A percentile compares a stretch with the other conserved stretches of the same genome.
phyloP scores from a whole-genome alignment of 2,797 vertebrate genomes.

The Oreortyx pictus region DNA sequence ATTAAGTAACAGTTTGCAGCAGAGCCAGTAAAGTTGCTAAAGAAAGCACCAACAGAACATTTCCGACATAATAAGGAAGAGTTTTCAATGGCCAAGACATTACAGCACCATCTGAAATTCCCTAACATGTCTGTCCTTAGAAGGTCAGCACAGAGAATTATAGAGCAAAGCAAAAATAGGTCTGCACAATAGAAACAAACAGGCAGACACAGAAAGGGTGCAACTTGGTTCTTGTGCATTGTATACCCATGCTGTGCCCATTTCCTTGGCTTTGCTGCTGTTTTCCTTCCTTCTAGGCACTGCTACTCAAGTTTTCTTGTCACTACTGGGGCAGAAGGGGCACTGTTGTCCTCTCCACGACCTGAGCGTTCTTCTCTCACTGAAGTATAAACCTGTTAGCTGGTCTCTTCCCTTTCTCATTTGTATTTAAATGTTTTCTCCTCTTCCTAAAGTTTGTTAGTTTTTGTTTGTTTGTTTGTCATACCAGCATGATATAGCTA shows the following conservation, averaged over 20 bases:
- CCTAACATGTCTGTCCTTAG: constrained; percentile 37
- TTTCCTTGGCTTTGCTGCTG: constrained; percentile 23
- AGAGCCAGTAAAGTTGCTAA: constrained; percentile 40
- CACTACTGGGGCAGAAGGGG: not conserved
- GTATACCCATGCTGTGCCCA: not conserved
- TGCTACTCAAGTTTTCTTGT: not conserved
- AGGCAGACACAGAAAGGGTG: constrained; percentile 1
- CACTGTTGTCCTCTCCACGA: accelerated
- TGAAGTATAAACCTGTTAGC: not conserved
- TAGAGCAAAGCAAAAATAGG: not conserved
- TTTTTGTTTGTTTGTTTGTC: not conserved
- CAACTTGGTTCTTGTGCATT: constrained; percentile 10
- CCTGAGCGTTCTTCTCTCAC: not conserved
- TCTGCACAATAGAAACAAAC: constrained; percentile 37
- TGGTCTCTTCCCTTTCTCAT: not conserved
- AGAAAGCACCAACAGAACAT: constrained; percentile 52
- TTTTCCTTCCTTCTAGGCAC: constrained; percentile 25
- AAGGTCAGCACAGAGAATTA: constrained; percentile 2
- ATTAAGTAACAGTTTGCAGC: constrained; percentile 19
- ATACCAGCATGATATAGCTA: accelerated
- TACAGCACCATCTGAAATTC: constrained; percentile 69
- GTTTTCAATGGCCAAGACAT: constrained; percentile 64
- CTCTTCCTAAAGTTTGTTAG: not conserved
- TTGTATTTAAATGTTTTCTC: not conserved
- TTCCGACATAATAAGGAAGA: constrained; percentile 71